Evolutionary conservation across 2,888 invertebrate species (phyloP), one percentile per base, ranked within the genome.

Genomic region (Pammene aurita): DNA sequence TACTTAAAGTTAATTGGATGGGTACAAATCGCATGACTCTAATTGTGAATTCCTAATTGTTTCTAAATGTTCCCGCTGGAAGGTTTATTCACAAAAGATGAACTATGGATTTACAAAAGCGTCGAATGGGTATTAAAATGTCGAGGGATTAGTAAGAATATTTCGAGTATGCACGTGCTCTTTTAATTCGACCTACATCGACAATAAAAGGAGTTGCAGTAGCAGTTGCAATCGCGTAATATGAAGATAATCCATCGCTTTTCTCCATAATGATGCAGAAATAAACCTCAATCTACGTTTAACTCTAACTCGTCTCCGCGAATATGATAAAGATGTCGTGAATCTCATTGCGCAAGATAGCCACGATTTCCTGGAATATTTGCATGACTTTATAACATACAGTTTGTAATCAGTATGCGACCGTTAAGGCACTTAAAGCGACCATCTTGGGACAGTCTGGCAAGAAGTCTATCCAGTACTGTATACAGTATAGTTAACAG

Each of bases 331-430:
- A 50, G 52, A 41, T 41, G 62, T 48, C 62, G 52, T 52, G 62
- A 62, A 62, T 62, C 50, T 50, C 58, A 58, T 44, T 16, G 48
- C 26, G 56, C 41, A 62, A 63, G 63, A 50, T 57, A 52, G 63
- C 50, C 52, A 50, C 68, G 35, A 54, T 52, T 57, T 58, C 64
- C 69, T 46, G 58, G 50, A 58, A 60, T 41, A 69, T 65, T 60
- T 65, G 64, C 64, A 65, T 60, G 58, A 41, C 57, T 38, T 48
- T 58, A 69, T 64, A 64, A 64, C 55, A 64, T 60, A 65, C 69
- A 46, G 58, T 54, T 69, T 52, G 54, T 48, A 65, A 69, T 69
- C 69, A 65, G 64, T 55, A 65, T 13, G 26, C 34, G 58, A 69
- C 69, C 69, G 69, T 60, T 69, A 69, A 58, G 58, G 63, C 57